Base-by-base conservation (phyloP, 1,140 invertebrate genomes). In the Mycetomoellerius zeteki region DNA sequence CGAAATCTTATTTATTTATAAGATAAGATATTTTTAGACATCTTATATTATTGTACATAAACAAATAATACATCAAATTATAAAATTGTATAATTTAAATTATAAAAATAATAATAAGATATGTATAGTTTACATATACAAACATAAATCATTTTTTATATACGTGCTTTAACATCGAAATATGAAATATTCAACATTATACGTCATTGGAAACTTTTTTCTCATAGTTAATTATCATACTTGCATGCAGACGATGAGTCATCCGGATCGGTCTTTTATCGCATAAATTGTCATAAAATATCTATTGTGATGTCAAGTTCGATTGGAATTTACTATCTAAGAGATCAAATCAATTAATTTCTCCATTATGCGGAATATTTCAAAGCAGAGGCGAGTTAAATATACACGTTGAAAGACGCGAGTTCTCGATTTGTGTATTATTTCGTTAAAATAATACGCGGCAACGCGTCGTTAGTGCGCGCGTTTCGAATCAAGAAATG, bases 281-380 rank as follows among this genome's bases (percentile, higher is more conserved):
- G 7, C 62, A 52, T 80, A 50, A 78, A 64, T 50, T 3, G n/a
- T 7, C 62, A 52, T 80, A 50, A 78, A 64, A 64, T 3, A 64
- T 10, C 1, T 30, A 50, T 65, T 30, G 33, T 14, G 1, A n/a
- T 43, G 1, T 27, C 56, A 64, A 62, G 2, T 75, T 73, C 16
- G 0, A 12, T 33, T 1, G 2, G 30, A 7, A 80, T 16, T 80
- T 0, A 12, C 16, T 67, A 52, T 16, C 7, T 8, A 3, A 2
- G 12, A 21, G 43, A 33, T 21, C 2, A 67, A 67, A 52, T 47
- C 4, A 0, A 54, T 16, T 33, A 3, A 19, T 30, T 33, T 19
- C 0, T 16, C 14, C 14, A 52, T 10, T 6, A 6, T 12, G 30
- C 5, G 14, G 4, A 81, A 69, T 24, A 33, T 67, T 67, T 8